A percentile compares a stretch with the other conserved stretches of the same genome.
phyloP scores from a whole-genome alignment of 2,888 invertebrate species.

The Dichetophora obliterata region DNA sequence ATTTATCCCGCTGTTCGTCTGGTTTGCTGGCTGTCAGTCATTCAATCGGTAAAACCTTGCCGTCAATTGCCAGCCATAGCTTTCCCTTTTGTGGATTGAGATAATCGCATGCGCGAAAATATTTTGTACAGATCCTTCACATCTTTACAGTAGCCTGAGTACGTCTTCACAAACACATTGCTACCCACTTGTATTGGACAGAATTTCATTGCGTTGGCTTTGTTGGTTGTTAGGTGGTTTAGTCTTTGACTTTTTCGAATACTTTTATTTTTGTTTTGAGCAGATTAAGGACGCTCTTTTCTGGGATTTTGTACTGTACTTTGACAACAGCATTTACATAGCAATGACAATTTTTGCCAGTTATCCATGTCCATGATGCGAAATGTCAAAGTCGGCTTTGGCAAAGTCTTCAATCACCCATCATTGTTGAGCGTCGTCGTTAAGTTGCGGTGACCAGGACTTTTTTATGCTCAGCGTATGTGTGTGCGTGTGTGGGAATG shows the following conservation, averaged over 20 bases:
- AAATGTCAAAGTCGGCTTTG: slow-evolving; percentile 34
- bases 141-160: not conserved
- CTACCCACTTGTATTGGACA: too few species aligned
- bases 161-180: not conserved
- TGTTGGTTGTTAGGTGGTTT: not conserved
- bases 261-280: too few species aligned
- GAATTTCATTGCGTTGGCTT: not conserved
- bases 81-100: slow-evolving; percentile 35
- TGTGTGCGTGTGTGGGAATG: not conserved
- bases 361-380: not conserved
- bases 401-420: slow-evolving; percentile 35
- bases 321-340: slow-evolving; percentile 36
- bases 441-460: not conserved
- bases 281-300: not conserved
- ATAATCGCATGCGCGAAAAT: slow-evolving; percentile 39
- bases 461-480: not conserved
- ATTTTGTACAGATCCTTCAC: slow-evolving; percentile 7
- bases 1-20: slow-evolving; percentile 16
- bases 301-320: not conserved
- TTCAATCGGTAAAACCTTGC: slow-evolving; percentile 17
- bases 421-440: not conserved
- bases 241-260: too few species aligned
- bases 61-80: slow-evolving; percentile 17
- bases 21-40: slow-evolving; percentile 25
- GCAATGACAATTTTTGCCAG: slow-evolving; percentile 20